Evolutionary conservation across 2,113 vertebrate genomes (phyloP).

Genomic region (Chaenocephalus aceratus): DNA sequence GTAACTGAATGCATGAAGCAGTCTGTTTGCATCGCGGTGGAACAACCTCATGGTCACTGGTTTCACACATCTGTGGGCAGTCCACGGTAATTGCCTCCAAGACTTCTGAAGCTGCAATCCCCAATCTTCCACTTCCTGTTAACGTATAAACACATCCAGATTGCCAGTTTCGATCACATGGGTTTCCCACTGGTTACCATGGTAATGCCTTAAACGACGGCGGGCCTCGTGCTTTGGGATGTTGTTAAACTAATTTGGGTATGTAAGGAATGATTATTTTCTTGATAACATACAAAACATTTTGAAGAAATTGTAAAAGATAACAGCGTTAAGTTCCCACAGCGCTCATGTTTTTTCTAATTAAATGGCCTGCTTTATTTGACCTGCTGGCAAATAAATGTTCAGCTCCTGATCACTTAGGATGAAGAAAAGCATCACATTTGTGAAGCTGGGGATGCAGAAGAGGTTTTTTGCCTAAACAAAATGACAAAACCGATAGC

Average conservation of each 20-base stretch:
- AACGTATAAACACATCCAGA: slow-evolving; percentile 69
- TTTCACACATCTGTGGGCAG: slow-evolving; percentile 63
- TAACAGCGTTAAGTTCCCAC: neutral
- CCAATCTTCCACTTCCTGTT: slow-evolving; percentile 68
- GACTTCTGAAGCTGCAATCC: slow-evolving; percentile 63
- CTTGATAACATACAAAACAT: neutral
- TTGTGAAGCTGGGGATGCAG: neutral
- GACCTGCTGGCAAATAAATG: too few species aligned
- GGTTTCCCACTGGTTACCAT: slow-evolving; percentile 45
- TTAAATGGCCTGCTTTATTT: neutral
- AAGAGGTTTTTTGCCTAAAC: neutral
- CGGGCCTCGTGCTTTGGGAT: neutral
- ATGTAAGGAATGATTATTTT: neutral
- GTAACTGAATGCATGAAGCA: slow-evolving; percentile 38
- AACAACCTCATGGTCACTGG: slow-evolving; percentile 40
- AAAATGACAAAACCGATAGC: too few species aligned
- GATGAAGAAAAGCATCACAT: neutral
- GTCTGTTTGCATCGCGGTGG: slow-evolving; percentile 15
- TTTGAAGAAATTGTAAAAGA: too few species aligned
- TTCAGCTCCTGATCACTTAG: too few species aligned
- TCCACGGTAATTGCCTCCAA: slow-evolving; percentile 66
- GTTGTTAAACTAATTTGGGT: neutral
- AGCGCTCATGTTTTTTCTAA: neutral
- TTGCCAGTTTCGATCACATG: slow-evolving; percentile 27
- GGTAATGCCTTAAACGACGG: slow-evolving; percentile 16